Evolutionary conservation across 2,797 vertebrate species (phyloP).

Genomic region (Arremon brunneinucha): DNA sequence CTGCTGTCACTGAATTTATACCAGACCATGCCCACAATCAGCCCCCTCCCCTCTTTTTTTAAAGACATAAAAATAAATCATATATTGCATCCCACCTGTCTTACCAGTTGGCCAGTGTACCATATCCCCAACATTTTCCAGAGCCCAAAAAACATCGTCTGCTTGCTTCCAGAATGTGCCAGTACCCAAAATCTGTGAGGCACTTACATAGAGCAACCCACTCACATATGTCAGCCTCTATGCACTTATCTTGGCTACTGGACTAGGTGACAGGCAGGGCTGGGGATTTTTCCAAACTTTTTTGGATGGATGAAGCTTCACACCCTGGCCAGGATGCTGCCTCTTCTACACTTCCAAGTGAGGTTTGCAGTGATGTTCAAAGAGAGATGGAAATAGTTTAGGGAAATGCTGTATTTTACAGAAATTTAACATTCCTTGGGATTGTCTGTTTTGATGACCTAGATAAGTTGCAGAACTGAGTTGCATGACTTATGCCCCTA

Average conservation of each 20-base stretch:
- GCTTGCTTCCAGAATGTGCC: not conserved
- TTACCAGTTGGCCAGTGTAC: not conserved
- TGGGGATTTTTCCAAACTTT: not conserved
- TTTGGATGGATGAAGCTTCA: not conserved
- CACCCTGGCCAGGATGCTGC: not conserved
- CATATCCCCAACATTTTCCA: not conserved
- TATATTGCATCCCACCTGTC: not conserved
- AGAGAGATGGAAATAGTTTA: not conserved
- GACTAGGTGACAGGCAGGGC: not conserved
- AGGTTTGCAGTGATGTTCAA: not conserved
- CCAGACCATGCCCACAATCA: not conserved
- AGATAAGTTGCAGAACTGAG: not conserved
- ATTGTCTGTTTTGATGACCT: not conserved
- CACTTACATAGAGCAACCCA: not conserved
- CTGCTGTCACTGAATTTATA: not conserved
- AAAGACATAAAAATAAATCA: not conserved
- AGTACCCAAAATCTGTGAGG: not conserved
- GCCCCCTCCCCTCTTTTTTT: not conserved
- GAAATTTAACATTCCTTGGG: not conserved
- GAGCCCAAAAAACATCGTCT: not conserved
- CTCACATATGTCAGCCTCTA: not conserved
- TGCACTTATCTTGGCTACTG: not conserved
- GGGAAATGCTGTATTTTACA: not conserved
- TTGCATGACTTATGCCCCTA: not conserved
- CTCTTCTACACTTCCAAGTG: not conserved